Percentiles rank a stretch among this genome's conserved stretches.
These are phyloP conservation scores for Xanthorhoe designata DNA, from an alignment of 2,888 invertebrate genomes.

Conservation along the genomic window DNA sequence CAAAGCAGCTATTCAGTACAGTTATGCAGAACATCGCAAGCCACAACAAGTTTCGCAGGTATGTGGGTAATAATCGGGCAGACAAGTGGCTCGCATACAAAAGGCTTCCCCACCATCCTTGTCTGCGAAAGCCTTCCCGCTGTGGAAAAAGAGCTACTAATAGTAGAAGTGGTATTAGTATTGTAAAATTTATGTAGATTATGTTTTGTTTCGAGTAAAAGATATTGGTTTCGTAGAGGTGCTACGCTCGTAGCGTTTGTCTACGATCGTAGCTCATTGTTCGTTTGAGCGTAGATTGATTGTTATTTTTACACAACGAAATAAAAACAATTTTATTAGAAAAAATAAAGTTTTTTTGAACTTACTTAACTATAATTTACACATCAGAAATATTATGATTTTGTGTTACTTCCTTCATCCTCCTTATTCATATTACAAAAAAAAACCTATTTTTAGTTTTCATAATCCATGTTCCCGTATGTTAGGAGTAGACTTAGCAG, in stretches of 20 bases:
- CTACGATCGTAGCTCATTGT: not conserved
- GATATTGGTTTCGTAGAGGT: not conserved
- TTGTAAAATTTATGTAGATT: not conserved
- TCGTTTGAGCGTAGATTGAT: no score
- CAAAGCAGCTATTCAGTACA: not conserved
- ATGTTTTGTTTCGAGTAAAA: not conserved
- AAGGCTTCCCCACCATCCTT: constrained; percentile 10
- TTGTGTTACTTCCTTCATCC: no score
- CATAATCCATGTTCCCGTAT: not conserved
- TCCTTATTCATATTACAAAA: no score
- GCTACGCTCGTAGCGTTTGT: not conserved
- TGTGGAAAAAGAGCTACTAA: not conserved
- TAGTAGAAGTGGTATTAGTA: not conserved
- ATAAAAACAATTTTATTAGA: no score
- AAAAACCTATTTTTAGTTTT: not conserved
- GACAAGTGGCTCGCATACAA: constrained; percentile 17
- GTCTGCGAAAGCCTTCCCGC: not conserved
- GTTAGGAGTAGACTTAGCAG: not conserved
- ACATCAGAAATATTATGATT: no score
- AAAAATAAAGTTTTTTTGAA: no score
- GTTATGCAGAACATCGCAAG: constrained; percentile 1
- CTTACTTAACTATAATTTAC: no score
- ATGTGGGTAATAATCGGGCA: constrained; percentile 13
- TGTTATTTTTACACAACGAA: no score
- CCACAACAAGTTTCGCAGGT: not conserved